Percentiles rank a stretch among this genome's conserved stretches.
Conservation (phyloP, 37 sponge, comb jelly and placozoan genomes). For the Hormiphora californensis region DNA sequence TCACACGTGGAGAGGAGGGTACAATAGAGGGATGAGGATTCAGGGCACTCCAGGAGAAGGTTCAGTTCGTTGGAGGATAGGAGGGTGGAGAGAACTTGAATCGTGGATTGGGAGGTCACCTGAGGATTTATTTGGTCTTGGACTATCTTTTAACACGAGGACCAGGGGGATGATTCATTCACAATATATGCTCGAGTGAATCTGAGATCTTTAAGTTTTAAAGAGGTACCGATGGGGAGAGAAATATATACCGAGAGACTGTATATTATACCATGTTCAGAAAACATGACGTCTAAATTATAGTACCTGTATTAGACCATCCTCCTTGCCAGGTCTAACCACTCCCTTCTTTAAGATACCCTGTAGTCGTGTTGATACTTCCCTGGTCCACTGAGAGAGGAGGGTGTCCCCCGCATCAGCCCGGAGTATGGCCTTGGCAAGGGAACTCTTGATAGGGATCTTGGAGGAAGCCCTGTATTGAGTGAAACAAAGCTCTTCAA, state of each 20-base stretch:
- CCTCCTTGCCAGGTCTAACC: neutral
- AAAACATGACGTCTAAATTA: too few relatives aligned
- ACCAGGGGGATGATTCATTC: too few relatives aligned
- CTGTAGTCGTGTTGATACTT: neutral
- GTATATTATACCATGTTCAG: too few relatives aligned
- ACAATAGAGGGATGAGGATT: neutral
- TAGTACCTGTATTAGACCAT: too few relatives aligned
- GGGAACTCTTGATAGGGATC: neutral
- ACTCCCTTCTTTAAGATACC: neutral
- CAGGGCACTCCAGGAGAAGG: neutral
- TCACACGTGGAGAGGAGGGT: neutral
- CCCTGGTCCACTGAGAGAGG: neutral
- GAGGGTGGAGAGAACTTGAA: too few relatives aligned
- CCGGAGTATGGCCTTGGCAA: neutral
- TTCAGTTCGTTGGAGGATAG: neutral
- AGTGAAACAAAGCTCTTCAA: neutral
- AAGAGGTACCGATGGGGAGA: too few relatives aligned
- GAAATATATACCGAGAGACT: too few relatives aligned
- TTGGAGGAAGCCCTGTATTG: neutral
- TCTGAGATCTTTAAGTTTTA: too few relatives aligned
- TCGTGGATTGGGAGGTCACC: too few relatives aligned
- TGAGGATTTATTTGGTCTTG: too few relatives aligned
- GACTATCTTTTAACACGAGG: too few relatives aligned
- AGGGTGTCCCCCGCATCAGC: neutral
- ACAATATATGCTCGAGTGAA: too few relatives aligned